Conservation (phyloP, 2,113 vertebrate species). For the Actenoides lindsayi region DNA sequence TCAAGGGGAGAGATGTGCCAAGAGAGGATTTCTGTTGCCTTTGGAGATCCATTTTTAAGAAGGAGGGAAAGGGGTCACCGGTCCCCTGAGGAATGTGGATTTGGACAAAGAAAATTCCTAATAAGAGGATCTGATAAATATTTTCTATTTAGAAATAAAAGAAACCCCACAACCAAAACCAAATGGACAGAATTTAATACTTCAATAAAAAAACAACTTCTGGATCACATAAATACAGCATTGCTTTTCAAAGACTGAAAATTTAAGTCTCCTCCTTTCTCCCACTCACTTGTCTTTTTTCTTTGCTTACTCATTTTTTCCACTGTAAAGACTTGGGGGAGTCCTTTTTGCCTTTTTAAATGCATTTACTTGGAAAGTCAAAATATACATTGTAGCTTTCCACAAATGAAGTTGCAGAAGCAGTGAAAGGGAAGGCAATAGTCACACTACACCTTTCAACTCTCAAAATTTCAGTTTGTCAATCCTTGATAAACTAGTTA, state of each 20-base stretch:
- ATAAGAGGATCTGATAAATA: background rate
- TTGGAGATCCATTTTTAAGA: background rate
- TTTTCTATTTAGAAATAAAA: background rate
- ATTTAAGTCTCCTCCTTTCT: background rate
- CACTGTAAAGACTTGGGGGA: background rate
- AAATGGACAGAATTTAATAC: background rate
- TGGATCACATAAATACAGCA: fast-evolving
- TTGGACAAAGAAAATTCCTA: background rate
- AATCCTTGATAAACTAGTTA: background rate
- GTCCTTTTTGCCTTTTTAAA: background rate
- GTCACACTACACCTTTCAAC: fast-evolving
- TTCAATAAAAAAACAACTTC: background rate
- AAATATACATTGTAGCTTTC: background rate
- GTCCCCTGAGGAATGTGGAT: background rate
- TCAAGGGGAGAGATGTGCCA: background rate
- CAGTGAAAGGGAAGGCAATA: background rate
- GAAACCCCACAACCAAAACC: background rate
- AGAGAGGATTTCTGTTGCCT: background rate
- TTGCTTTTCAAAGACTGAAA: background rate
- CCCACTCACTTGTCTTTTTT: background rate
- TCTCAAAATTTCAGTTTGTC: background rate
- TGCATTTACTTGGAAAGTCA: background rate
- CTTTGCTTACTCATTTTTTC: background rate
- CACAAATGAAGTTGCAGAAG: background rate
- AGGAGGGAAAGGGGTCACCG: background rate